These are phyloP conservation scores for Urophycis tenuis DNA, from an alignment of 2,797 vertebrate species.

Conservation along the genomic window DNA sequence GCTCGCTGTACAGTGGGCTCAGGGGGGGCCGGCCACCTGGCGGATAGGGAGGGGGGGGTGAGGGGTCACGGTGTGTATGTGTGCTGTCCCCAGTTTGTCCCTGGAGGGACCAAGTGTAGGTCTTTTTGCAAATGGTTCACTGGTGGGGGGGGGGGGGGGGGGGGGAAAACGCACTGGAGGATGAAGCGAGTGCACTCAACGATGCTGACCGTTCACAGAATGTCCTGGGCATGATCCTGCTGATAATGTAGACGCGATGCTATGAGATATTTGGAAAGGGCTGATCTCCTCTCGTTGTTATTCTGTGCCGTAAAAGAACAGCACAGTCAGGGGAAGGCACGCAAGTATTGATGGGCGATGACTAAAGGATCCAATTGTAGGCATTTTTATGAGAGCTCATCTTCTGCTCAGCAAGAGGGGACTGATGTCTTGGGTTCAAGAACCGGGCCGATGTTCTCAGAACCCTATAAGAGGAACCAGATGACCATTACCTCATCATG, in stretches of 20 bases:
- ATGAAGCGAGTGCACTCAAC: not conserved
- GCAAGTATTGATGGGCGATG: not conserved
- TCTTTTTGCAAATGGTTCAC: not conserved
- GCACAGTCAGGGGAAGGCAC: too few species aligned
- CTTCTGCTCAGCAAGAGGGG: not conserved
- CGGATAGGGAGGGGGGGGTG: not conserved
- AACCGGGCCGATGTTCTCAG: conserved; percentile 2
- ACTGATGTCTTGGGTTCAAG: conserved; percentile 9
- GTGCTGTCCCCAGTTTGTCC: not conserved
- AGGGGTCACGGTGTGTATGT: not conserved
- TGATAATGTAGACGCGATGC: too few species aligned
- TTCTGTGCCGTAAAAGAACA: too few species aligned
- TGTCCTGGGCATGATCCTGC: not conserved
- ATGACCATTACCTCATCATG: conserved; percentile 17
- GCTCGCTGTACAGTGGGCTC: not conserved
- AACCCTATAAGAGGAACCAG: conserved; percentile 13
- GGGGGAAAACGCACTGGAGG: not conserved
- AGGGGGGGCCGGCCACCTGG: not conserved
- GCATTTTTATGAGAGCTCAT: not conserved
- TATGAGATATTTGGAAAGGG: too few species aligned
- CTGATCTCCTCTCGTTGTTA: too few species aligned
- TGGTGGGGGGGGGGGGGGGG: not conserved
- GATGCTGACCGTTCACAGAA: not conserved
- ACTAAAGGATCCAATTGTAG: not conserved
- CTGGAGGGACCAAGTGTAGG: not conserved